Conservation (phyloP, 2,797 vertebrate genomes). For the Morus bassanus region DNA sequence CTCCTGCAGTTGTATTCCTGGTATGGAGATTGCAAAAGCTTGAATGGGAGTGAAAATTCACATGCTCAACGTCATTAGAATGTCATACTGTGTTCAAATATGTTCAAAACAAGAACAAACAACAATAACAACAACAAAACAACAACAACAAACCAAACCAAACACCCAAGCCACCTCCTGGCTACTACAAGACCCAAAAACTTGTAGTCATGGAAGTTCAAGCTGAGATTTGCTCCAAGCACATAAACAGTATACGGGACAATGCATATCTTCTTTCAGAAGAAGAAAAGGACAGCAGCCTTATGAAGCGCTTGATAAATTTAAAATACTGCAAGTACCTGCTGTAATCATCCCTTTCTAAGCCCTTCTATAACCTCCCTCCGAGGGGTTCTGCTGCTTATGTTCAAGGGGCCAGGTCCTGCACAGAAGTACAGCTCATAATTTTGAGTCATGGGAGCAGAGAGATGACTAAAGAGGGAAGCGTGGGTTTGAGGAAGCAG, state of each 20-base stretch:
- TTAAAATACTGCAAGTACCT: neutral
- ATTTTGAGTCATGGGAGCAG: too few relatives aligned
- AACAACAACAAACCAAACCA: neutral
- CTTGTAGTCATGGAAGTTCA: neutral
- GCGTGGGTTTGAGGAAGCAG: neutral
- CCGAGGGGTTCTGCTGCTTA: neutral
- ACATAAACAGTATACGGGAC: neutral
- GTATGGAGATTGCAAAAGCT: neutral
- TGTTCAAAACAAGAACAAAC: neutral
- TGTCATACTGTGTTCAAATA: neutral
- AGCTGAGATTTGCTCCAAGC: neutral
- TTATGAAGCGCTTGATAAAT: neutral
- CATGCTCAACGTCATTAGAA: accelerated
- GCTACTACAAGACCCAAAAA: neutral
- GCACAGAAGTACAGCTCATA: neutral
- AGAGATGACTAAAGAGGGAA: neutral
- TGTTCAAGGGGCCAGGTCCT: neutral
- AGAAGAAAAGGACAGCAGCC: neutral
- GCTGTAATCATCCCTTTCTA: neutral
- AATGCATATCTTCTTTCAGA: neutral
- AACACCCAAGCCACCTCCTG: neutral
- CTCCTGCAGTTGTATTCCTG: neutral
- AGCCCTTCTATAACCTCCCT: neutral
- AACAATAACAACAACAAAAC: neutral
- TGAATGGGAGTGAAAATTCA: neutral